Percentiles rank a stretch among this genome's conserved stretches.
Evolutionary conservation across 2,797 vertebrate genomes (phyloP).

Genomic region (Alauda arvensis): DNA sequence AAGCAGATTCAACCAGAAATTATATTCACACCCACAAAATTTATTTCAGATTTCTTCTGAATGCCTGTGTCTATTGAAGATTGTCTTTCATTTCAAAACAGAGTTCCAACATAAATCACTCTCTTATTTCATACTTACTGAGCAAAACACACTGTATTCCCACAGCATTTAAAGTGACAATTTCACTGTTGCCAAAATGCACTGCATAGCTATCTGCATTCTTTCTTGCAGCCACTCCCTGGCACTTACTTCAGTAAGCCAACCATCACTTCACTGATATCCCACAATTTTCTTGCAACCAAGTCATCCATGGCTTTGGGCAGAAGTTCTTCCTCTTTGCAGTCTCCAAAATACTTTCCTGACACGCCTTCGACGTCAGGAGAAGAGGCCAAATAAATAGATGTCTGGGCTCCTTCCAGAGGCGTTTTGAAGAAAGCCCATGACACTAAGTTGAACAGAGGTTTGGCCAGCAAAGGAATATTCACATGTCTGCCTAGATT

Average conservation of each 20-base stretch:
- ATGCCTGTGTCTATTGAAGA: neutral
- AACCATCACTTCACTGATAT: slow-evolving; percentile 93
- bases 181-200: neutral
- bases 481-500: slow-evolving; percentile 85
- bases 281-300: slow-evolving; percentile 89
- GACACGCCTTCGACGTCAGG: slow-evolving; percentile 81
- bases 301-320: slow-evolving; percentile 84
- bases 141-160: neutral
- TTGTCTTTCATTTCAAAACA: slow-evolving; percentile 5
- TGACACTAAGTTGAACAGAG: slow-evolving; percentile 84
- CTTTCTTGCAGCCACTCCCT: neutral
- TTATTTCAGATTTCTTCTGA: neutral
- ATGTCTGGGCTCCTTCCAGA: slow-evolving; percentile 84
- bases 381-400: slow-evolving; percentile 84
- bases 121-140: neutral
- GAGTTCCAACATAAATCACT: neutral
- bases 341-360: slow-evolving; percentile 87
- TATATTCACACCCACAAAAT: neutral
- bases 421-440: slow-evolving; percentile 86
- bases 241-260: slow-evolving; percentile 79
- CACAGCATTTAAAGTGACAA: neutral
- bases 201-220: neutral
- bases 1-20: slow-evolving; percentile 18
- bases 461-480: slow-evolving; percentile 80
- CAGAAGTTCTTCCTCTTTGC: slow-evolving; percentile 82